Conservation (phyloP, 30 jellyfish, hydroid and myxozoan genomes). For the Aurelia sp. region DNA sequence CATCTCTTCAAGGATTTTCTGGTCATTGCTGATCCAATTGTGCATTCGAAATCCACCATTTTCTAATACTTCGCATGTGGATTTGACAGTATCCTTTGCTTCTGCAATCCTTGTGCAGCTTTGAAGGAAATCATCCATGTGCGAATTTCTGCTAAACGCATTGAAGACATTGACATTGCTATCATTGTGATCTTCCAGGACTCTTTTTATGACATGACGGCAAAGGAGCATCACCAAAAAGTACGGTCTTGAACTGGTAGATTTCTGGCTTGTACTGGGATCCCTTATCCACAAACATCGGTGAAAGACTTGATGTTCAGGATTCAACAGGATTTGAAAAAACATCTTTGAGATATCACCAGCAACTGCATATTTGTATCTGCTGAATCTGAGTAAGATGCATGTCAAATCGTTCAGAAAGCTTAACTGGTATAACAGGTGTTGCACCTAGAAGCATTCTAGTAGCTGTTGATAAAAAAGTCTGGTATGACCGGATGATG, state of each 20-base stretch:
- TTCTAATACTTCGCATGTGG: conserved; percentile 33
- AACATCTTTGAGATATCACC: too few relatives aligned
- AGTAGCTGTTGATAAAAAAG: too few relatives aligned
- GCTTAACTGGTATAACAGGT: too few relatives aligned
- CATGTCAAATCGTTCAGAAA: conserved; percentile 43
- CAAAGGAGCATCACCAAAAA: conserved; percentile 44
- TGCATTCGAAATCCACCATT: conserved; percentile 47
- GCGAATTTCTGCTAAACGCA: conserved; percentile 36
- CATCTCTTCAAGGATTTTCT: too few relatives aligned
- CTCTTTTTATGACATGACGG: conserved; percentile 40
- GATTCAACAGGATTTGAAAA: too few relatives aligned
- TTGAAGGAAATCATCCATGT: conserved; percentile 55
- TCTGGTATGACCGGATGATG: too few relatives aligned
- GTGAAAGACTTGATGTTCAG: conserved; percentile 20
- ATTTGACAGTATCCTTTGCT: conserved; percentile 48
- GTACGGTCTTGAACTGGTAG: conserved; percentile 49
- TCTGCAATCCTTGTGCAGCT: conserved; percentile 39
- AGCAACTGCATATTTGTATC: too few relatives aligned
- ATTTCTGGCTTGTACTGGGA: conserved; percentile 44
- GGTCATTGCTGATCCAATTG: too few relatives aligned
- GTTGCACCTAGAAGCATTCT: too few relatives aligned
- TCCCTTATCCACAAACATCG: conserved; percentile 55
- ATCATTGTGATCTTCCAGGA: conserved; percentile 29
- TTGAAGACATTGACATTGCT: conserved; percentile 31
- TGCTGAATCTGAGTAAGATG: conserved; percentile 52